These are phyloP conservation scores for Scylla paramamosain DNA, from an alignment of 1,140 invertebrate species.

Conservation along the genomic window DNA sequence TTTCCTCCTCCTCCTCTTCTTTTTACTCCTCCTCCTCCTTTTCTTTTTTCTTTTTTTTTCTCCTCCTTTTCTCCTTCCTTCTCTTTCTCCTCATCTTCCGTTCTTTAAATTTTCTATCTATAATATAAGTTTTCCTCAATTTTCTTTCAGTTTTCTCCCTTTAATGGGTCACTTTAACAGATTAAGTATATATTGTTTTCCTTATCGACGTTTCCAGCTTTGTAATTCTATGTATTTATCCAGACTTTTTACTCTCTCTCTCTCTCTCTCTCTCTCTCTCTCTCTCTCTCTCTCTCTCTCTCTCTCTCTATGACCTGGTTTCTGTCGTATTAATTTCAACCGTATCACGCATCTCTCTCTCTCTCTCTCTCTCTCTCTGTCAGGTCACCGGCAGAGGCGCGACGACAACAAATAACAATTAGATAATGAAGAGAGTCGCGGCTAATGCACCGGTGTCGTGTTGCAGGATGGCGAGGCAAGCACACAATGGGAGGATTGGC, in stretches of 20 bases:
- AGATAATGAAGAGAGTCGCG: too few species aligned
- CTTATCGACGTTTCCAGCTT: background rate
- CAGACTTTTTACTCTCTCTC: background rate
- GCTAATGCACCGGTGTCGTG: too few species aligned
- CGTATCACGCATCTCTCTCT: background rate
- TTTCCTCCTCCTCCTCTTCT: background rate
- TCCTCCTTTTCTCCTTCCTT: background rate
- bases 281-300: slow-evolving; percentile 20
- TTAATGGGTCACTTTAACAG: background rate
- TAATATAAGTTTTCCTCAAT: background rate
- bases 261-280: slow-evolving; percentile 20
- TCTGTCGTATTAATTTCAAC: background rate
- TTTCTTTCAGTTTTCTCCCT: background rate
- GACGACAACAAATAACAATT: too few species aligned
- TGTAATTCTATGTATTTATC: background rate
- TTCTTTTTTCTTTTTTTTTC: too few species aligned
- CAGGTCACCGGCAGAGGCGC: too few species aligned
- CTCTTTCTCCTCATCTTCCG: background rate
- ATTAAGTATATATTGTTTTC: too few species aligned
- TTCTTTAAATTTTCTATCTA: background rate
- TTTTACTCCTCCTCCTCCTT: background rate
- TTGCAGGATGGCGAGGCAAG: too few species aligned
- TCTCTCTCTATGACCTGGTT: background rate
- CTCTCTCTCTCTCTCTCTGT: slow-evolving; percentile 17
- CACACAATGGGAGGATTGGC: too few species aligned